phyloP scores from a whole-genome alignment of 92 coral and sea anemone species.

The Palythoa grandis region DNA sequence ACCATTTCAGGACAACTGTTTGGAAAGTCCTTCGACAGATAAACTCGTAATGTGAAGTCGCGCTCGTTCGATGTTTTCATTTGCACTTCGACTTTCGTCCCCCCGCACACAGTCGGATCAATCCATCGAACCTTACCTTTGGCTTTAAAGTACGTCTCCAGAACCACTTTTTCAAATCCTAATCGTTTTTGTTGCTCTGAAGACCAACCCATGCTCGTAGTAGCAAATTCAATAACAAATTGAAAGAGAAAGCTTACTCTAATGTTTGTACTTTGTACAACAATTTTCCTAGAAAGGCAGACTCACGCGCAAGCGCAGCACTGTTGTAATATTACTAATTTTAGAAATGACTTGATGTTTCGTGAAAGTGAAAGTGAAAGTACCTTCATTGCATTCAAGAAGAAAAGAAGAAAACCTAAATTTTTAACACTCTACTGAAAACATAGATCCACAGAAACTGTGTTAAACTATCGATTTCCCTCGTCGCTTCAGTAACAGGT shows the following conservation, averaged over 20 bases:
- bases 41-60: conserved; percentile 40
- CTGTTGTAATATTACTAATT: background rate
- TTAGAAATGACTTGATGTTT: background rate
- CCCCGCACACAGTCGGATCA: conserved; percentile 37
- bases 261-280: background rate
- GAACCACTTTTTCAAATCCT: conserved; percentile 59
- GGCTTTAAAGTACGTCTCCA: conserved; percentile 49
- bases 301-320: background rate
- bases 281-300: background rate
- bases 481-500: no score
- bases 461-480: no score
- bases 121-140: conserved; percentile 64
- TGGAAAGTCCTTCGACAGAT: conserved; percentile 43
- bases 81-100: conserved; percentile 34
- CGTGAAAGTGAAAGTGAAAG: background rate
- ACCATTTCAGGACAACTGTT: conserved; percentile 54
- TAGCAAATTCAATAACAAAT: no score
- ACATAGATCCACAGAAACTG: no score
- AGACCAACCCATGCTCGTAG: conserved; percentile 75
- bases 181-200: conserved; percentile 60
- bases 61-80: conserved; percentile 33
- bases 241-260: background rate
- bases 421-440: no score
- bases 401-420: no score
- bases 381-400: background rate